Evolutionary conservation across 2,797 vertebrate genomes (phyloP), one percentile per base, ranked within the genome.

Genomic region (Adelosebastes latens): DNA sequence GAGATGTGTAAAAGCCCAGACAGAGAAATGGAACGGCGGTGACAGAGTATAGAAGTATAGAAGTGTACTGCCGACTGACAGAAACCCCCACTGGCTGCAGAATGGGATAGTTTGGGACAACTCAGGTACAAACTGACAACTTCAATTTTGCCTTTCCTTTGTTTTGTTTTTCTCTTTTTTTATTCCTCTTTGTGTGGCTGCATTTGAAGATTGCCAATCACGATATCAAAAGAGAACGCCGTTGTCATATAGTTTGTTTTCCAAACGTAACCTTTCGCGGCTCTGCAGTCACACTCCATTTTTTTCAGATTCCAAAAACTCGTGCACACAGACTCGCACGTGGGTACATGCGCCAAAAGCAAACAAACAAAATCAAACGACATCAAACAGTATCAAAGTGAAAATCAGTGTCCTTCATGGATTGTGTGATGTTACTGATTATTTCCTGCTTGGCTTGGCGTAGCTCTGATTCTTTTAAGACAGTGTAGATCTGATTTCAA

Each of bases 161-260:
- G 60, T 77, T 78, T 78, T 42, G 39, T 42, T 60, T 49, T 6
- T 58, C 14, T 14, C 16, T 52, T 52, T 56, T 58, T 66, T 65
- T 61, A 63, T 60, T 68, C 73, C 56, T 77, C 80, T 87, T 89
- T 90, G 87, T 87, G 85, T 72, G 74, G 77, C 64, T 80, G 84
- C 76, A 91, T 94, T 94, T 94, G 89, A 93, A 91, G 92, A 87
- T 85, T 87, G 80, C 80, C 88, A 89, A 84, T 90, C 81, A 89
- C 59, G 27, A 60, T 77, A 92, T 92, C 87, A 93, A 93, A 93
- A 81, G 87, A 86, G 59, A 79, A 63, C 74, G 49, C 81, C 61
- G 77, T 85, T 89, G 91, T 91, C 85, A 69, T 67, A 71, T 74
- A 63, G 79, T 89, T 88, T 87, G 71, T 91, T 92, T 89, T 88